These are phyloP conservation scores for Drosophila pruinosa DNA, from an alignment of 1,140 invertebrate species.

Conservation along the genomic window DNA sequence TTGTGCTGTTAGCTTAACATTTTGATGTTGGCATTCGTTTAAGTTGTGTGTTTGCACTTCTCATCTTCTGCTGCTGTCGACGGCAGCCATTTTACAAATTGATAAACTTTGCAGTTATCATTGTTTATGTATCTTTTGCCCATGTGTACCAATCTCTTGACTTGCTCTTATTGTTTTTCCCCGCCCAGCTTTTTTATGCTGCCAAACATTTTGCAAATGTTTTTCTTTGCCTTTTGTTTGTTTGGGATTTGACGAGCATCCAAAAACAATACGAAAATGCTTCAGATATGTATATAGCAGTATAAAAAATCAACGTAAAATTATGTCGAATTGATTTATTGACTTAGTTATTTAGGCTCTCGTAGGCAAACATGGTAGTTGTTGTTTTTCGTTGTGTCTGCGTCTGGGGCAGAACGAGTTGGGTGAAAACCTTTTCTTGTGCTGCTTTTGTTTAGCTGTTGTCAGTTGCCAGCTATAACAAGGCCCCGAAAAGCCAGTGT, in stretches of 20 bases:
- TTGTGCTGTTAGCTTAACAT: slow-evolving; percentile 9
- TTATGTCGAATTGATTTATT: slow-evolving; percentile 81
- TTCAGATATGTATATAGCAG: slow-evolving; percentile 30
- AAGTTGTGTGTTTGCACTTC: not conserved
- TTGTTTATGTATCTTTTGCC: slow-evolving; percentile 73
- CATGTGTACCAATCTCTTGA: slow-evolving; percentile 45
- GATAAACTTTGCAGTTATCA: slow-evolving; percentile 79
- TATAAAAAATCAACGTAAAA: slow-evolving; percentile 60
- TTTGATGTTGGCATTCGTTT: not conserved
- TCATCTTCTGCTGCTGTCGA: slow-evolving; percentile 1
- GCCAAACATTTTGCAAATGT: slow-evolving; percentile 56
- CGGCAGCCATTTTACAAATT: slow-evolving; percentile 72
- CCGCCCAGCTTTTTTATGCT: not conserved
- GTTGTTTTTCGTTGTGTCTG: slow-evolving; percentile 20
- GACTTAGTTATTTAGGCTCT: slow-evolving; percentile 78
- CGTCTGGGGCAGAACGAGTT: slow-evolving; percentile 11
- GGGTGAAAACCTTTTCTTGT: slow-evolving; percentile 48
- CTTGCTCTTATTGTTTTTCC: slow-evolving; percentile 53
- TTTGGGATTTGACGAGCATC: slow-evolving; percentile 63
- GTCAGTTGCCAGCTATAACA: slow-evolving; percentile 63
- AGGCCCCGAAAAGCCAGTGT: slow-evolving; percentile 52
- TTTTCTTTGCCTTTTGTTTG: slow-evolving; percentile 58
- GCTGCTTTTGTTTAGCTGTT: slow-evolving; percentile 26
- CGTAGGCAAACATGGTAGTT: slow-evolving; percentile 59
- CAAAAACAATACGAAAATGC: slow-evolving; percentile 47